Evolutionary conservation across 2,797 vertebrate species (phyloP).

Genomic region (Onychomys leucogaster): DNA sequence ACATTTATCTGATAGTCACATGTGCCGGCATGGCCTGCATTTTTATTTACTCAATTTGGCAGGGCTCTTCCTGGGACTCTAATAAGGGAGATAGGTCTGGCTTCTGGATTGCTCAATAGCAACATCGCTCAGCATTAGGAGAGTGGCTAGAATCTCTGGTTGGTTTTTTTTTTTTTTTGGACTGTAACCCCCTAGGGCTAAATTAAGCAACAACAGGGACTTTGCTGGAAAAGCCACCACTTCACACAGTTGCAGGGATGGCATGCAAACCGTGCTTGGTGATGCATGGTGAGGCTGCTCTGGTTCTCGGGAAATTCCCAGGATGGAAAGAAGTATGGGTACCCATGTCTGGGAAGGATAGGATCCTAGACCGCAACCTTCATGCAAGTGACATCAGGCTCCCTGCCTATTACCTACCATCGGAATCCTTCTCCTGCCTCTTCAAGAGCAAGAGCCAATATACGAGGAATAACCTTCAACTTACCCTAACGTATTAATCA

Average conservation of each 20-base stretch:
- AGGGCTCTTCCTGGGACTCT: neutral
- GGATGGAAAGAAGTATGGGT: neutral
- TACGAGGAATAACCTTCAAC: neutral
- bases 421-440: neutral
- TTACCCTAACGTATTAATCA: neutral
- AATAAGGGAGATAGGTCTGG: neutral
- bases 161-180: neutral
- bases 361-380: neutral
- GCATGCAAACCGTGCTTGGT: too few relatives aligned
- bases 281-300: neutral
- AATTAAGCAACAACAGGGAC: neutral
- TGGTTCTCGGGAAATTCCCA: neutral
- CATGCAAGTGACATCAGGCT: neutral
- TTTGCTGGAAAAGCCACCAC: neutral
- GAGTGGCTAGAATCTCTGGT: neutral
- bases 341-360: neutral
- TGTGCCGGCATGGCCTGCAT: neutral
- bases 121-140: rapidly evolving
- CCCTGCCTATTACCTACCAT: neutral
- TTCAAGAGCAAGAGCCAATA: neutral
- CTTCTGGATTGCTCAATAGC: neutral
- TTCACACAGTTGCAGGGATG: neutral
- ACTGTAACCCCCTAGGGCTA: neutral
- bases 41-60: neutral
- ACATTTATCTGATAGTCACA: neutral